phyloP scores from a whole-genome alignment of 1,140 invertebrate genomes.

The Rhagoletis zephyria region DNA sequence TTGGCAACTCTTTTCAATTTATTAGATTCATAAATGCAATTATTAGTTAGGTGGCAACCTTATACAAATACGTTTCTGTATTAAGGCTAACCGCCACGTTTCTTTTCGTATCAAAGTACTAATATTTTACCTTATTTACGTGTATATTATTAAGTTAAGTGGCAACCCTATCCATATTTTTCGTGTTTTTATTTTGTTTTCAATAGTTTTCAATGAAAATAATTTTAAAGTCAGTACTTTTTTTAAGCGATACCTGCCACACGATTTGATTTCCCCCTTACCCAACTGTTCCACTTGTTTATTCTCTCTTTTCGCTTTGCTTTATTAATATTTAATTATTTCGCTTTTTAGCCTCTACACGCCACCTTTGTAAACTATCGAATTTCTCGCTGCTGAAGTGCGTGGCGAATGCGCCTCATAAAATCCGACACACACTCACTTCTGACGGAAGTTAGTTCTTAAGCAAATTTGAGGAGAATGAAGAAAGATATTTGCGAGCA shows the following conservation, averaged over 20 bases:
- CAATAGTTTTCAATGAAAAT: too few relatives aligned
- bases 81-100: too few relatives aligned
- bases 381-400: neutral
- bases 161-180: too few relatives aligned
- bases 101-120: too few relatives aligned
- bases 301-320: neutral
- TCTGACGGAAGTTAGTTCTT: constrained; percentile 23
- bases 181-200: too few relatives aligned
- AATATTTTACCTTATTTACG: too few relatives aligned
- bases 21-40: too few relatives aligned
- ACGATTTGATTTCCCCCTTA: neutral
- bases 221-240: neutral
- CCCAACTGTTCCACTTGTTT: neutral
- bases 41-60: too few relatives aligned
- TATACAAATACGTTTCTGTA: too few relatives aligned
- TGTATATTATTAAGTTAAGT: too few relatives aligned
- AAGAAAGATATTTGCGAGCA: neutral
- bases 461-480: neutral
- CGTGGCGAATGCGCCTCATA: neutral
- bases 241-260: neutral
- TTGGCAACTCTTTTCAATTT: too few relatives aligned
- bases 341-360: neutral
- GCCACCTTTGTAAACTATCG: neutral
- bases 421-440: neutral
- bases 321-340: neutral